These are phyloP conservation scores for Mobula hypostoma DNA, from an alignment of 2,113 vertebrate species.

Conservation along the genomic window DNA sequence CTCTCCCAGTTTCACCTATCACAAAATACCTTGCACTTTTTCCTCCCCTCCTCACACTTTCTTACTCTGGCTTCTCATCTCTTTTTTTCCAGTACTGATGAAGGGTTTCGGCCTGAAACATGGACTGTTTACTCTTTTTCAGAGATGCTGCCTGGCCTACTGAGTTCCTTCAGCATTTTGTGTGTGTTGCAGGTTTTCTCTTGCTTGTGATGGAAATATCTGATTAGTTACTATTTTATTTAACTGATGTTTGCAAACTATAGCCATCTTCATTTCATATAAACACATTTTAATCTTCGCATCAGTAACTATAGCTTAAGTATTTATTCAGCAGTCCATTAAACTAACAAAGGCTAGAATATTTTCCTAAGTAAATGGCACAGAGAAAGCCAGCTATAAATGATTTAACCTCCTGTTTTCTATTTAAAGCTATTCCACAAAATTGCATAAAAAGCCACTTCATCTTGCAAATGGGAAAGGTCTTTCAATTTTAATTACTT, in stretches of 20 bases:
- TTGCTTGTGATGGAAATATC: not conserved
- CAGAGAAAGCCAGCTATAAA: not conserved
- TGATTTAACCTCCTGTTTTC: not conserved
- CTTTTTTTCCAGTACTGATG: no score
- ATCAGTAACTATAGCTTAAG: not conserved
- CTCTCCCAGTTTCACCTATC: no score
- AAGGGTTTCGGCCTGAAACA: no score
- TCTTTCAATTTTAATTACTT: conserved; percentile 13
- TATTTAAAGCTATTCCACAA: not conserved
- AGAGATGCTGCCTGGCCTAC: no score
- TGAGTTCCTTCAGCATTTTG: no score
- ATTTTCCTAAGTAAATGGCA: not conserved
- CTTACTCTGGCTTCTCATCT: no score
- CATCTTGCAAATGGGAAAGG: not conserved
- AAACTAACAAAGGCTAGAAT: not conserved
- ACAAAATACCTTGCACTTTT: no score
- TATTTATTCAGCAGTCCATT: not conserved
- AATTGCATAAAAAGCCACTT: not conserved
- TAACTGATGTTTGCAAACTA: not conserved
- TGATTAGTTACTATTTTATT: not conserved
- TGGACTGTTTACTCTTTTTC: no score
- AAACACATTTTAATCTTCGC: not conserved
- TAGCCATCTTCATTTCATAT: not conserved
- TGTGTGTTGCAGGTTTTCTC: no score
- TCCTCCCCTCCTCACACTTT: no score